Conservation (phyloP, 2,888 invertebrate genomes). For the Sinotaia quadrata region DNA sequence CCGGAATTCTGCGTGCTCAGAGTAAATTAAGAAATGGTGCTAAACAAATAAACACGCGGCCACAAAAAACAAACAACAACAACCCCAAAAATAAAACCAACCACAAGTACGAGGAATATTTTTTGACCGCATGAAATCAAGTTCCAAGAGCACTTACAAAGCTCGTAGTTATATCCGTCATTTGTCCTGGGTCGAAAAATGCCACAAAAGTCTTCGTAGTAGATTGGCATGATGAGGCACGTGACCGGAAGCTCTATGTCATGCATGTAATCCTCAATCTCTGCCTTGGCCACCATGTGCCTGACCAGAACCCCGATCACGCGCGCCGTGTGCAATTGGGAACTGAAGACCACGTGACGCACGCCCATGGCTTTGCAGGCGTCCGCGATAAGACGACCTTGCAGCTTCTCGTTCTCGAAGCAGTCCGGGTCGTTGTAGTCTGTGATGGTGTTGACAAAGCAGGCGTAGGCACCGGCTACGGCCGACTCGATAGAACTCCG, state of each 20-base stretch:
- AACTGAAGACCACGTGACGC: conserved; percentile 61
- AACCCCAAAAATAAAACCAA: too few species aligned
- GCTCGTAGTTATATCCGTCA: conserved; percentile 40
- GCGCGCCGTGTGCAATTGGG: conserved; percentile 59
- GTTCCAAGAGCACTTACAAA: conserved; percentile 42
- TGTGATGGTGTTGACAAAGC: conserved; percentile 61
- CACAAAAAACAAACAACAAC: too few species aligned
- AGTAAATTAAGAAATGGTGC: too few species aligned
- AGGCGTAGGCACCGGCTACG: conserved; percentile 41
- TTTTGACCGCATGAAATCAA: too few species aligned
- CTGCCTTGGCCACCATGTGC: conserved; percentile 66
- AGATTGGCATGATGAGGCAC: conserved; percentile 59
- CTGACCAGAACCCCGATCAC: conserved; percentile 59
- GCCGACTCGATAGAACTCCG: conserved; percentile 24
- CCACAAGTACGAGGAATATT: too few species aligned
- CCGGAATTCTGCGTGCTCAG: too few species aligned
- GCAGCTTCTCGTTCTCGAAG: conserved; percentile 54
- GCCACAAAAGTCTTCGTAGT: conserved; percentile 60
- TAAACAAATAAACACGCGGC: too few species aligned
- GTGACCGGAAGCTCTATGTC: conserved; percentile 56
- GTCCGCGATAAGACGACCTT: conserved; percentile 62
- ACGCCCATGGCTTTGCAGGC: conserved; percentile 46
- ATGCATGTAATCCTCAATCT: conserved; percentile 48
- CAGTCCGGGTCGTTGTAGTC: conserved; percentile 56
- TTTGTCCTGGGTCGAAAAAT: conserved; percentile 41